Evolutionary conservation across 2,113 vertebrate species (phyloP), one percentile per base, ranked within the genome.

Genomic region (Mesitornis unicolor): DNA sequence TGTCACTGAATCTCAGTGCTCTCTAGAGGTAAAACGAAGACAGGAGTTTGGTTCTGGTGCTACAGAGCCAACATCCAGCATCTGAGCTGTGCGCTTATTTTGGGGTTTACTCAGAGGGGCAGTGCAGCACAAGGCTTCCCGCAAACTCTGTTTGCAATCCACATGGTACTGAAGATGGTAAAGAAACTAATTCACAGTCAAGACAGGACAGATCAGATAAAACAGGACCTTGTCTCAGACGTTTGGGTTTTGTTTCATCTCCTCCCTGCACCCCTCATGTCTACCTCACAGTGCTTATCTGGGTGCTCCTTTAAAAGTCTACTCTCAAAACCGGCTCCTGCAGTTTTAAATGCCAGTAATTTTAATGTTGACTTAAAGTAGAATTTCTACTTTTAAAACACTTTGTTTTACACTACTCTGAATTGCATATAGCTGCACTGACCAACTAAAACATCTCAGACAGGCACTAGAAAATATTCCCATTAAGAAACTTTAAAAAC

Each of bases 121-220:
- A 85, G 35, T 1, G 5, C 29, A 94, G 56, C 64, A 67, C 68
- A 87, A 40, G 6, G 33, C 20, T 33, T 29, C 61, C 38, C 68
- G 50, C 11, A 36, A 63, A 24, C 16, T 13, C 70, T 16, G 3
- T 29, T 42, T 4, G 4, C 57, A 82, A 71, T 13, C 77, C 17
- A 19, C 0, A 5, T 6, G 7, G 6, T 33, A 50, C 35, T 25
- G 26, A 89, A 73, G 48, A 50, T 14, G 15, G 67, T 28, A 77
- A 53, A 90, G 57, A 21, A 67, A 59, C 33, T 61, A 84, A 83
- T n/a, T 48, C 63, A 36, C 24, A 33, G 31, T 6, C 16, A 67
- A 71, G 45, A 53, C 0, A 77, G n/a, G 56, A 47, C 65, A 84
- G 40, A 29, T 13, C 0, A 1, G 43, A 35, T 19, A 47, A 76